Percentiles rank a stretch among this genome's conserved stretches.
Conservation (phyloP, 2,888 invertebrate genomes). For the Rhingia rostrata region DNA sequence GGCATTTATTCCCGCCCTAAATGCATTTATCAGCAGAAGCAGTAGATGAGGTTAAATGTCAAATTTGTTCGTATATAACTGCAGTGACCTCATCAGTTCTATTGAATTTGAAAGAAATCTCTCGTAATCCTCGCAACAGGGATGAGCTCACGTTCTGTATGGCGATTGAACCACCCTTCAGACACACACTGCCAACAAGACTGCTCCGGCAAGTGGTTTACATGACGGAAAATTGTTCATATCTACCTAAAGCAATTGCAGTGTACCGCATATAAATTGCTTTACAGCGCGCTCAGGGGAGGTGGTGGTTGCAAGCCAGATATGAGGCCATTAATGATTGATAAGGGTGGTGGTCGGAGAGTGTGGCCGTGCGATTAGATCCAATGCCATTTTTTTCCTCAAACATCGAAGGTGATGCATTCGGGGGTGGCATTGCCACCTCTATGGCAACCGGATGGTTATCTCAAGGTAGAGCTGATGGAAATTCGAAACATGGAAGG, state of each 20-base stretch:
- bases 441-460: slow-evolving; percentile 24
- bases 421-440: slow-evolving; percentile 37
- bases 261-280: slow-evolving; percentile 26
- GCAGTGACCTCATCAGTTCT: slow-evolving; percentile 69
- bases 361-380: slow-evolving; percentile 67
- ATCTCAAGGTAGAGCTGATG: slow-evolving; percentile 59
- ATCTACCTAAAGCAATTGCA: slow-evolving; percentile 57
- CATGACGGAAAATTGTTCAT: slow-evolving; percentile 67
- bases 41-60: slow-evolving; percentile 65
- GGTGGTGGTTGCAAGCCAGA: slow-evolving; percentile 22
- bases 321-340: slow-evolving; percentile 65
- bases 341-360: slow-evolving; percentile 48
- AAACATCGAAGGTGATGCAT: slow-evolving; percentile 48
- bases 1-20: slow-evolving; percentile 66
- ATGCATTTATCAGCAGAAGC: slow-evolving; percentile 64
- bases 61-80: slow-evolving; percentile 66
- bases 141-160: slow-evolving; percentile 58
- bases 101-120: slow-evolving; percentile 62
- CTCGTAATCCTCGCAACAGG: slow-evolving; percentile 58
- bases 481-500: slow-evolving; percentile 22
- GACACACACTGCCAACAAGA: neutral
- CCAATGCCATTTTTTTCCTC: slow-evolving; percentile 46
- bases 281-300: neutral
- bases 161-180: slow-evolving; percentile 28
- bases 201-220: slow-evolving; percentile 40